Conservation (phyloP, 1,140 invertebrate genomes). For the Antheraea mylitta region DNA sequence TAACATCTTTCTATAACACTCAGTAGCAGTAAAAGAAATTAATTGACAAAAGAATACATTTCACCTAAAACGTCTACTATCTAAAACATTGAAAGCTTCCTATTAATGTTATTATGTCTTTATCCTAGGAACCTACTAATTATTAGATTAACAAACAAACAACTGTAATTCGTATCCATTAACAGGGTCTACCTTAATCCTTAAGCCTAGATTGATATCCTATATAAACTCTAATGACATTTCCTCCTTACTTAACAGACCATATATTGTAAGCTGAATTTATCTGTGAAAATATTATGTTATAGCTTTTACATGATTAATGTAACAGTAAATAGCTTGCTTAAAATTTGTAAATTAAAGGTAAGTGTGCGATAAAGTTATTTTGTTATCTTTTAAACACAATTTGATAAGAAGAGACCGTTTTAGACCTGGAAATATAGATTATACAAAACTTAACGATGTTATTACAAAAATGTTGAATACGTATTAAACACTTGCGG, state of each 20-base stretch:
- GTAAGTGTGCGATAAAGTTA: neutral
- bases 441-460: no score
- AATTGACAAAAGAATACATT: no score
- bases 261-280: neutral
- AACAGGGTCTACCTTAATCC: neutral
- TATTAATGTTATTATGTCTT: neutral
- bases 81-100: neutral
- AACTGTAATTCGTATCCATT: conserved; percentile 8
- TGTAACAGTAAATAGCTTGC: neutral
- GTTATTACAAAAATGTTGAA: no score
- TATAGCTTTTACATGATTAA: neutral
- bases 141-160: conserved; percentile 12
- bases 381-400: neutral
- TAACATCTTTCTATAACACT: no score
- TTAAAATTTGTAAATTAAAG: neutral
- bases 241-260: neutral
- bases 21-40: no score
- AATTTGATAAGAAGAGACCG: neutral
- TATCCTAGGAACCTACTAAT: neutral
- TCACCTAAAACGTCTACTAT: neutral
- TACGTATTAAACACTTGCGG: no score
- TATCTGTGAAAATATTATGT: conserved; percentile 3
- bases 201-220: conserved; percentile 4
- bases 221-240: neutral
- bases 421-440: no score